Percentiles rank a stretch among this genome's conserved stretches.
These are phyloP conservation scores for Ammodytes marinus DNA, from an alignment of 2,113 vertebrate genomes.

Conservation along the genomic window DNA sequence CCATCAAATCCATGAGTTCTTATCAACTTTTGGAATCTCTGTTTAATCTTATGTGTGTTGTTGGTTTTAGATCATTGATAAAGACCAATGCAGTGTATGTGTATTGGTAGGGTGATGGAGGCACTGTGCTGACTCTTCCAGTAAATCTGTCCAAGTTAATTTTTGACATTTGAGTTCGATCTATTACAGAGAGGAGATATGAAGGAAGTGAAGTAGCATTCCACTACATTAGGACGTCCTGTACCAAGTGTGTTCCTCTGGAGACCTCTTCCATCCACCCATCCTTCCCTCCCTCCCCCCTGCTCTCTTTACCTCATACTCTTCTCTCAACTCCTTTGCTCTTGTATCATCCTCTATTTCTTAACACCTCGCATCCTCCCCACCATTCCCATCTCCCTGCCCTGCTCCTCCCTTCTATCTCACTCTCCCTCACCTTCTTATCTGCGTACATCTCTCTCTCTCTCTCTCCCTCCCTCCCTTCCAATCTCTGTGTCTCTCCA, in stretches of 20 bases:
- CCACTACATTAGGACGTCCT: slow-evolving; percentile 66
- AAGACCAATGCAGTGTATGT: neutral
- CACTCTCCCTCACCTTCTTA: slow-evolving; percentile 62
- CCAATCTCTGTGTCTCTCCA: slow-evolving; percentile 40
- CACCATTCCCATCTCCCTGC: neutral
- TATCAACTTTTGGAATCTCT: no score
- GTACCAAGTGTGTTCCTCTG: slow-evolving; percentile 63
- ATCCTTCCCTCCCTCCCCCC: slow-evolving; percentile 23
- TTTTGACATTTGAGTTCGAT: slow-evolving; percentile 23
- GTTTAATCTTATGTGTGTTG: neutral
- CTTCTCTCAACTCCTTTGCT: slow-evolving; percentile 54
- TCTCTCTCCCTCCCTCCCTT: slow-evolving; percentile 36
- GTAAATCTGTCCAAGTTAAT: neutral
- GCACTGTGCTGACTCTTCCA: neutral
- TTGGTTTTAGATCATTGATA: neutral
- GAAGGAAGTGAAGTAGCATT: slow-evolving; percentile 59
- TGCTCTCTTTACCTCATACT: slow-evolving; percentile 52
- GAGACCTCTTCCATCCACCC: slow-evolving; percentile 57
- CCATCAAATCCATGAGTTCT: neutral
- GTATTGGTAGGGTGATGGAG: no score
- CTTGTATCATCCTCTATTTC: slow-evolving; percentile 56
- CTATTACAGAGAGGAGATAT: slow-evolving; percentile 1
- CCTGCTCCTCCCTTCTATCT: slow-evolving; percentile 26
- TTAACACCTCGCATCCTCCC: slow-evolving; percentile 55
- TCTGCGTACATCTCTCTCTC: slow-evolving; percentile 47